Percentiles rank a stretch among this genome's conserved stretches.
phyloP scores from a whole-genome alignment of 2,888 invertebrate species.

The Julus scandinavius region DNA sequence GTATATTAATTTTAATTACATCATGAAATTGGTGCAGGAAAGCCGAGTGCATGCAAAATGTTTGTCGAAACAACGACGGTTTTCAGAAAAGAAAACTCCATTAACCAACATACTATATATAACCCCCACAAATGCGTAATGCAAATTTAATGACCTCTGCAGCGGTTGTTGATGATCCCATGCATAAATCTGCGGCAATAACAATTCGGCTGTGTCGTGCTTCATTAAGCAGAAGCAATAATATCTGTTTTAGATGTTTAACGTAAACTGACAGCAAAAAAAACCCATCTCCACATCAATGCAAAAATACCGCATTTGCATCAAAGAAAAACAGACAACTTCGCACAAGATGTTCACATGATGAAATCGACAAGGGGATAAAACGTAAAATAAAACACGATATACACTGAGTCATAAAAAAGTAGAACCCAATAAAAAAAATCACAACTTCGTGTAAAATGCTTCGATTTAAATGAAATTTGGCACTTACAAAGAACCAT shows the following conservation, averaged over 20 bases:
- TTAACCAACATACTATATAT: neutral
- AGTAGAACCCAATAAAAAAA: too few relatives aligned
- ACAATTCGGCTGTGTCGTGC: neutral
- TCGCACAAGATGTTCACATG: too few relatives aligned
- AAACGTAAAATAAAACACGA: too few relatives aligned
- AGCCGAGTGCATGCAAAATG: neutral
- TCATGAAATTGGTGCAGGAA: neutral
- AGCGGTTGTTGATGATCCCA: neutral
- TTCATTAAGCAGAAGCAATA: slow-evolving; percentile 1
- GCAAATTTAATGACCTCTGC: neutral
- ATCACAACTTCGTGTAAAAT: too few relatives aligned
- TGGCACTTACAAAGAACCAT: too few relatives aligned
- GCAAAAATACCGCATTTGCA: neutral
- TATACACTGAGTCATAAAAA: too few relatives aligned
- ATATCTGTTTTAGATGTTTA: neutral
- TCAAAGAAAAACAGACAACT: neutral
- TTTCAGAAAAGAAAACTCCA: neutral
- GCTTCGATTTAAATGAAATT: too few relatives aligned
- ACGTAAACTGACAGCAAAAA: neutral
- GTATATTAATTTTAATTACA: slow-evolving; percentile 37
- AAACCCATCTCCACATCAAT: neutral
- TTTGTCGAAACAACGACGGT: neutral
- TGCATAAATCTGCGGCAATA: neutral
- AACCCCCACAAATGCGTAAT: neutral
- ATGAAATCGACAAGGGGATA: too few relatives aligned